Conservation (phyloP, 2,113 vertebrate genomes). For the Glaucomys volans region DNA sequence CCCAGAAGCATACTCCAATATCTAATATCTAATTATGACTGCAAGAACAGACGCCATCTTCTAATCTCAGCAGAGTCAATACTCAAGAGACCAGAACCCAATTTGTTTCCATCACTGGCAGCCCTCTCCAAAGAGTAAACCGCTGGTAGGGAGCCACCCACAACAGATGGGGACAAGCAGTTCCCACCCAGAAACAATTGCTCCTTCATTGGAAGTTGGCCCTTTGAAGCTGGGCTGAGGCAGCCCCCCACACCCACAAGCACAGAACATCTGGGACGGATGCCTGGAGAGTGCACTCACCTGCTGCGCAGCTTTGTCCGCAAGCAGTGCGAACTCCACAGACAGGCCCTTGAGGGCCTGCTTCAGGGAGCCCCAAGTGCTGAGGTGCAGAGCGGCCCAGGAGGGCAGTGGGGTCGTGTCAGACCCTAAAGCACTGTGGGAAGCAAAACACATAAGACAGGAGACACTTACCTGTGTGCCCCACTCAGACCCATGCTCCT, state of each 20-base stretch:
- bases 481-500: background rate
- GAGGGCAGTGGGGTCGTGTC: conserved; percentile 93
- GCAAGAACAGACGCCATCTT: background rate
- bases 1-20: background rate
- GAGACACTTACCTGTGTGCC: background rate
- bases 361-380: conserved; percentile 93
- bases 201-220: background rate
- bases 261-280: fast-evolving
- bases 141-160: fast-evolving
- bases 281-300: conserved; percentile 81
- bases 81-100: background rate
- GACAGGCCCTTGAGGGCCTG: conserved; percentile 95
- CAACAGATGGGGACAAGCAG: background rate
- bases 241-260: fast-evolving
- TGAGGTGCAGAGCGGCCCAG: conserved; percentile 90
- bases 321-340: conserved; percentile 94
- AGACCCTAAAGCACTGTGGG: conserved; percentile 92
- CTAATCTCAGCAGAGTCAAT: background rate
- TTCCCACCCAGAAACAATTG: fast-evolving
- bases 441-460: background rate
- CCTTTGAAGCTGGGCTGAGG: fast-evolving
- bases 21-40: fast-evolving
- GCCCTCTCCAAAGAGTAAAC: background rate
- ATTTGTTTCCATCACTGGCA: background rate
- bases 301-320: conserved; percentile 97